Evolutionary conservation across 2,888 invertebrate species (phyloP), one percentile per base, ranked within the genome.

Genomic region (Habrosyne pyritoides): DNA sequence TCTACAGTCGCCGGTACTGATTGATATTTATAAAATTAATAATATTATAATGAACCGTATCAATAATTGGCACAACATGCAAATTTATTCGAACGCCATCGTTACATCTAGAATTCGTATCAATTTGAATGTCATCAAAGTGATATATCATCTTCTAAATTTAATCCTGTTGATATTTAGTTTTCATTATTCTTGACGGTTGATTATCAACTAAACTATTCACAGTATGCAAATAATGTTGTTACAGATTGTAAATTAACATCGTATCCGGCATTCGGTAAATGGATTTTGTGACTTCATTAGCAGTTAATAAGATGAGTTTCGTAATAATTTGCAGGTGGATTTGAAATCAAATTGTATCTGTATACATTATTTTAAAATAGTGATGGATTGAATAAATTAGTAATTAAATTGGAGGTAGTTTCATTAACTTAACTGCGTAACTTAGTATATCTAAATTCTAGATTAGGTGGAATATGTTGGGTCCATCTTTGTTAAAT

Each of bases 1-100:
- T 24, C 24, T 24, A 7, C 24, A 33, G n/a, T 4, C 12, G 33
- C 33, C 4, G n/a, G 30, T 10, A 1, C 21, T 26, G 24, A 36
- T 52, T 52, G 42, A 26, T 52, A 52, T 46, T 52, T 52, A 36
- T 6, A 14, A 24, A 52, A 18, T 24, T 53, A 14, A 42, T 52
- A 10, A 26, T 22, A 18, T 50, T 18, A 50, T 52, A 52, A 50
- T 30, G 6, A 10, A 12, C 28, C 21, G 28, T 53, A 47, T 47
- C 10, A 30, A 30, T 28, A 46, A 42, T 52, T 52, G 46, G 22
- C 5, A 52, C 10, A 33, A n/a, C 10, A 53, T 52, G 47, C 53
- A 24, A 53, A 47, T 53, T 53, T 2, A 52, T 36, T 42, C 33
- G 4, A 21, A n/a, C 4, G 22, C 7, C 33, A 30, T 3, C 21